These are phyloP conservation scores for Dolichomitus sp. DNA, from an alignment of 2,888 invertebrate genomes.

Conservation along the genomic window DNA sequence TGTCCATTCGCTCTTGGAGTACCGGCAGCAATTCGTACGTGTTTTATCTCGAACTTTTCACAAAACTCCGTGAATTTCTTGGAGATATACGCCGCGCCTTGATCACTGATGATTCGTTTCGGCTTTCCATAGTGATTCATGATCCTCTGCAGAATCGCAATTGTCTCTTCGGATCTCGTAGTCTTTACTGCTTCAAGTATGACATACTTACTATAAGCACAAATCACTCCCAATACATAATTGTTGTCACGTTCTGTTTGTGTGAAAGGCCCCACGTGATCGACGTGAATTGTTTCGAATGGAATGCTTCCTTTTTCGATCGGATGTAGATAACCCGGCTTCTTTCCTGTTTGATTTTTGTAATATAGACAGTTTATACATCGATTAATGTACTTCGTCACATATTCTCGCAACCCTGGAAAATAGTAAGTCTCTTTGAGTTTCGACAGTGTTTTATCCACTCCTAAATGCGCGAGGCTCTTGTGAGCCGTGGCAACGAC, in stretches of 20 bases:
- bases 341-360: conserved; percentile 57
- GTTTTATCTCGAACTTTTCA: conserved; percentile 65
- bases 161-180: conserved; percentile 27
- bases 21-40: conserved; percentile 73
- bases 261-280: conserved; percentile 40
- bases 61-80: conserved; percentile 67
- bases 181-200: conserved; percentile 53
- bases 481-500: no score
- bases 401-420: conserved; percentile 64
- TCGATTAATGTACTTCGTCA: conserved; percentile 59
- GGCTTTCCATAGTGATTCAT: conserved; percentile 73
- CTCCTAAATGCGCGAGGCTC: no score
- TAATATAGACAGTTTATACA: conserved; percentile 67
- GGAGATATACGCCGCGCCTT: conserved; percentile 75
- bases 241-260: no score
- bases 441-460: conserved; percentile 61
- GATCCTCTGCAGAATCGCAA: conserved; percentile 51
- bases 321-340: conserved; percentile 60
- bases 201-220: conserved; percentile 58
- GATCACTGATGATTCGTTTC: conserved; percentile 71
- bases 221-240: conserved; percentile 48
- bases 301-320: conserved; percentile 61
- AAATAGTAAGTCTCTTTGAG: conserved; percentile 65
- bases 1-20: conserved; percentile 71
- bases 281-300: conserved; percentile 31